Conservation (phyloP, 2,888 invertebrate species). For the Unio pictorum region DNA sequence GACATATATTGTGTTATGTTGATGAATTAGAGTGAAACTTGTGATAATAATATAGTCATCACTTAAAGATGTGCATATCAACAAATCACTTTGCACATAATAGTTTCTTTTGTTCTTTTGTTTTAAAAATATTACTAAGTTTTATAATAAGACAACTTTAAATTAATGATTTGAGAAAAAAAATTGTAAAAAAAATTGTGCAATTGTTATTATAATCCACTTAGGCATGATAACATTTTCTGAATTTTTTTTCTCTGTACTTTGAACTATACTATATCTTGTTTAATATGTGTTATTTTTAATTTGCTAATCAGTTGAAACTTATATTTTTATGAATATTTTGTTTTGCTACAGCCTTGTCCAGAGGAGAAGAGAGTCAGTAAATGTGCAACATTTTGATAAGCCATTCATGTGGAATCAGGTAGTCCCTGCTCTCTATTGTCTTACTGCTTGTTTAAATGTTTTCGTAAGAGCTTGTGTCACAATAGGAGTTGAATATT, state of each 20-base stretch:
- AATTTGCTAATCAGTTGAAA: no score
- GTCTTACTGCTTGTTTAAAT: not conserved
- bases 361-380: constrained; percentile 44
- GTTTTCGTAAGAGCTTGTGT: not conserved
- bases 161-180: no score
- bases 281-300: not conserved
- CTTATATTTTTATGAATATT: not conserved
- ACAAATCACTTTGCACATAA: no score
- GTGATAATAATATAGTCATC: no score
- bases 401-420: constrained; percentile 57
- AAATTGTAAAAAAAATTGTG: no score
- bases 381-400: constrained; percentile 31
- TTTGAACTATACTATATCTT: not conserved
- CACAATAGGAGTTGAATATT: not conserved
- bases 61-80: no score
- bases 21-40: no score
- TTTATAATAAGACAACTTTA: no score
- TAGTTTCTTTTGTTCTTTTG: no score
- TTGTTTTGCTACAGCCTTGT: constrained; percentile 39
- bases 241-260: not conserved
- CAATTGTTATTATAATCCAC: not conserved
- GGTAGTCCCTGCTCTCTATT: constrained; percentile 22
- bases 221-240: not conserved
- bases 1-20: no score
- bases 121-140: no score